Base-by-base conservation (phyloP, 2,888 invertebrate genomes). In the Xiphydria camelus region DNA sequence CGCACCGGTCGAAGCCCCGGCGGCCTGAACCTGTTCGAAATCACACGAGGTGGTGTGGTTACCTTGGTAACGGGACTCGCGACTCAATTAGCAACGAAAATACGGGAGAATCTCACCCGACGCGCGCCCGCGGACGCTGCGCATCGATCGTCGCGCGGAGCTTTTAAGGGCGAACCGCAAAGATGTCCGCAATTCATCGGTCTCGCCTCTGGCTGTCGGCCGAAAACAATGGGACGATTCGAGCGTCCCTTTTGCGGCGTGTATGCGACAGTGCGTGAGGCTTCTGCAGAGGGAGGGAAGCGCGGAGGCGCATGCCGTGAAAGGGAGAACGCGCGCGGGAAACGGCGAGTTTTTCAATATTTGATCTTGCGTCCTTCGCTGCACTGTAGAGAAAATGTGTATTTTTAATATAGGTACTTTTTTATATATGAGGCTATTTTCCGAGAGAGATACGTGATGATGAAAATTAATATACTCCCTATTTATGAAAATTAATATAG, bases 71-170 rank as follows among this genome's bases (percentile, higher is more conserved):
- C 70, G 55, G 47, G 45, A 54, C 55, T 49, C 48, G 57, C 58
- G 66, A 70, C 60, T 66, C 66, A 66, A 70, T 70, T 70, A 70
- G 66, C 63, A 69, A 66, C 55, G 66, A 68, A 67, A 69, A 70
- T 57, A 66, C 59, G 42, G 53, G 57, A 57, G 53, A 32, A 43
- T 32, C 37, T 39, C 39, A 17, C 31, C n/a, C 41, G 44, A 40
- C 33, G 47, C 41, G 35, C 29, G 29, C 29, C 15, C 15, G 29
- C 29, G 29, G 29, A n/a, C 32, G 34, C n/a, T 50, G 49, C 22
- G 53, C 56, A 64, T 60, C 67, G 67, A 68, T 68, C 64, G 55
- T 59, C 51, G 47, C 48, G 59, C 50, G 59, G 59, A 56, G 66
- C 66, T 66, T 68, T 68, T 64, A 66, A 64, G 61, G 54, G 55